These are phyloP conservation scores for Apis florea DNA, from an alignment of 1,140 invertebrate species.

Conservation along the genomic window DNA sequence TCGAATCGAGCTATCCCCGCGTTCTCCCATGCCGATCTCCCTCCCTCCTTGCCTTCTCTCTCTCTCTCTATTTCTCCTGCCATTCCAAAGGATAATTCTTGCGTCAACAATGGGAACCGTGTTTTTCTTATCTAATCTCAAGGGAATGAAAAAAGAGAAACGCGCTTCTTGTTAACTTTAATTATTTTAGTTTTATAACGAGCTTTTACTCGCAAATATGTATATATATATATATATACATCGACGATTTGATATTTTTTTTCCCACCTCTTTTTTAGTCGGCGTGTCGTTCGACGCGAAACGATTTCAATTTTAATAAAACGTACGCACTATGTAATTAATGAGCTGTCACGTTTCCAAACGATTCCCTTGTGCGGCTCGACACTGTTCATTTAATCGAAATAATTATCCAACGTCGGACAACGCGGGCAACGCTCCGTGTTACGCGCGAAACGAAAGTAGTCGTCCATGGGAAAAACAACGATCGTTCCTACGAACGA, in stretches of 20 bases:
- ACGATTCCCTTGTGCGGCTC: neutral
- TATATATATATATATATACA: too few relatives aligned
- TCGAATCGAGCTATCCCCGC: slow-evolving; percentile 9
- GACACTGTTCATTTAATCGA: neutral
- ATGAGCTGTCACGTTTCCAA: slow-evolving; percentile 37
- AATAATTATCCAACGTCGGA: slow-evolving; percentile 30
- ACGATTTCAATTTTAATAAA: slow-evolving; percentile 25
- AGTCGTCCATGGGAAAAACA: slow-evolving; percentile 3
- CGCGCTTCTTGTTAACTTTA: slow-evolving; percentile 21
- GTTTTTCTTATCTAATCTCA: neutral
- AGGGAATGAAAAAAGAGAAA: neutral
- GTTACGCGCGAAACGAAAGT: neutral
- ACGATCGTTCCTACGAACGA: neutral
- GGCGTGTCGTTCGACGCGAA: neutral
- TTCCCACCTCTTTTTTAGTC: neutral
- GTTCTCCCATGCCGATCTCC: neutral
- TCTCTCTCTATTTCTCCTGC: too few relatives aligned
- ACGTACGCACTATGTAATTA: slow-evolving; percentile 19
- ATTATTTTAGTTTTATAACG: neutral
- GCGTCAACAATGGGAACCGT: slow-evolving; percentile 10
- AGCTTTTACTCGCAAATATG: too few relatives aligned
- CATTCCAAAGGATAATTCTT: slow-evolving; percentile 11
- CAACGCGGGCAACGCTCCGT: too few relatives aligned
- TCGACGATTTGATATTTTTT: too few relatives aligned
- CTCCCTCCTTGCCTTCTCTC: too few relatives aligned